Evolutionary conservation across 2,797 vertebrate genomes (phyloP).

Genomic region (Pygocentrus nattereri): DNA sequence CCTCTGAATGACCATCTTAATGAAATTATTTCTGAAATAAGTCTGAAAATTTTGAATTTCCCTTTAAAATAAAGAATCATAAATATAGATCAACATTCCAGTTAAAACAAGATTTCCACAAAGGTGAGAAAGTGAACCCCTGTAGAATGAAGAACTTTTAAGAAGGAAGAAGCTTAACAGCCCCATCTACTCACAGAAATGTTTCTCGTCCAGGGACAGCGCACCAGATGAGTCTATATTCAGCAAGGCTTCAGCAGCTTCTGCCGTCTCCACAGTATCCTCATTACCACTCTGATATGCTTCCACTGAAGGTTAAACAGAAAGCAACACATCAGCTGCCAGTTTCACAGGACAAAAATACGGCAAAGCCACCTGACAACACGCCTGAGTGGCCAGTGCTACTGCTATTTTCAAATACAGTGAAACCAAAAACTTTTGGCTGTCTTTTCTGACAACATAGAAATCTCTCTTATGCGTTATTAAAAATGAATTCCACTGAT

Average conservation of each 20-base stretch:
- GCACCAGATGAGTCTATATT: conserved; percentile 90
- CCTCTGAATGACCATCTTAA: no score
- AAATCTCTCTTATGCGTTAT: neutral
- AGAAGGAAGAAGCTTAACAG: conserved; percentile 29
- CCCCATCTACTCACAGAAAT: conserved; percentile 81
- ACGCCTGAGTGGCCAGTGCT: neutral
- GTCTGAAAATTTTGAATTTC: no score
- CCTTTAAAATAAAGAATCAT: neutral
- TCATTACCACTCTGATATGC: conserved; percentile 88
- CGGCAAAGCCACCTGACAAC: neutral
- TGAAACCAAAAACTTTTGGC: no score
- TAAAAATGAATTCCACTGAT: no score
- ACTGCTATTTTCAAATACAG: neutral
- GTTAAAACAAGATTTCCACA: neutral
- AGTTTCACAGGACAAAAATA: neutral
- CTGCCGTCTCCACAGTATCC: conserved; percentile 93
- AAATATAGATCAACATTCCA: neutral
- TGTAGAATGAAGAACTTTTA: neutral
- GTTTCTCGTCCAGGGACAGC: conserved; percentile 86
- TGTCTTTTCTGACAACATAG: neutral
- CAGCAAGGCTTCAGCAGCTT: conserved; percentile 92
- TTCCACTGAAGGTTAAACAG: conserved; percentile 82
- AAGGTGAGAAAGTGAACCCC: neutral
- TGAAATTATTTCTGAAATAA: no score
- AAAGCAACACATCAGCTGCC: conserved; percentile 3